Evolutionary conservation across 2,113 vertebrate genomes (phyloP).

Genomic region (Tylochromis polylepis): DNA sequence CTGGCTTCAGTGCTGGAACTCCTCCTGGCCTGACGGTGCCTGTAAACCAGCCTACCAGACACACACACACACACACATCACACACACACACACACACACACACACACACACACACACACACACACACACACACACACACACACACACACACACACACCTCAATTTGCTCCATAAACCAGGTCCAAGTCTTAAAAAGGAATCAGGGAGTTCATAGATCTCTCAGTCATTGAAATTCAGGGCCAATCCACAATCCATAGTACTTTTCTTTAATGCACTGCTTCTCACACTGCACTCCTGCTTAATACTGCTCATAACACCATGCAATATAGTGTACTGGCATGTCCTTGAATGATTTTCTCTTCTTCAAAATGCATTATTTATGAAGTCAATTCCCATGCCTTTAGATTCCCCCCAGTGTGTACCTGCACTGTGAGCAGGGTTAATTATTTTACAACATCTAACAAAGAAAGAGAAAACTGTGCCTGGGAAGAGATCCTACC

Average conservation of each 20-base stretch:
- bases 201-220: background rate
- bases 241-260: background rate
- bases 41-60: no score
- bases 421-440: background rate
- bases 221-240: background rate
- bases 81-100: background rate
- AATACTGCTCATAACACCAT: background rate
- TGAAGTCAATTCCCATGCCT: background rate
- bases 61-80: no score
- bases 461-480: background rate
- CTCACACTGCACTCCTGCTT: background rate
- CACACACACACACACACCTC: background rate
- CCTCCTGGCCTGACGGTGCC: no score
- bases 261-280: background rate
- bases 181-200: background rate
- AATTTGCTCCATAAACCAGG: background rate
- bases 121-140: background rate
- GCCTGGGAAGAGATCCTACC: background rate
- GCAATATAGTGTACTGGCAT: background rate
- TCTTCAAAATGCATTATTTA: background rate
- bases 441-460: background rate
- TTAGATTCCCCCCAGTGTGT: background rate
- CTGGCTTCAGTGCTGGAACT: no score
- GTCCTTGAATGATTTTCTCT: background rate
- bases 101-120: background rate